phyloP scores from a whole-genome alignment of 2,113 vertebrate species.

The Python bivittatus region DNA sequence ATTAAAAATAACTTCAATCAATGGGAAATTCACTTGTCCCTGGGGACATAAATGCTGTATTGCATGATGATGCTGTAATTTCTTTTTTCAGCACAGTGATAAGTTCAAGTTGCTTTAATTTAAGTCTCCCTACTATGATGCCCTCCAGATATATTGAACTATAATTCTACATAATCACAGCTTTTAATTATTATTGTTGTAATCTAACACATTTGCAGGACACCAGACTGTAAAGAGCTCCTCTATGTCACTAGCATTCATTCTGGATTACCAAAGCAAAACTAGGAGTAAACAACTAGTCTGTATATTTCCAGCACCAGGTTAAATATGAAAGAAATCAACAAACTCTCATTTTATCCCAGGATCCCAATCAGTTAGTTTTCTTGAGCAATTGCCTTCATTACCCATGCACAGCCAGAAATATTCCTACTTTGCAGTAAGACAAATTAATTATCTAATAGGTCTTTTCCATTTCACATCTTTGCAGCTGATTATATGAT shows the following conservation, averaged over 20 bases:
- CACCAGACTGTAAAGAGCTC: background rate
- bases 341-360: conserved; percentile 5
- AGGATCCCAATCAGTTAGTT: conserved; percentile 15
- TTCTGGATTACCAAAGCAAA: conserved; percentile 21
- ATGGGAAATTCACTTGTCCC: conserved; percentile 82
- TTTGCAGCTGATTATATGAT: conserved; percentile 47
- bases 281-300: conserved; percentile 10
- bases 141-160: background rate
- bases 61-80: conserved; percentile 54
- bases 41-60: conserved; percentile 35
- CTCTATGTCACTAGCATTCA: conserved; percentile 26
- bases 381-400: conserved; percentile 2
- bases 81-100: conserved; percentile 55
- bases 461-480: conserved; percentile 50
- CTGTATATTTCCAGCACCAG: conserved; percentile 30
- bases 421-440: conserved; percentile 41
- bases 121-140: background rate
- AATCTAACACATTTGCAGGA: background rate
- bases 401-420: conserved; percentile 13
- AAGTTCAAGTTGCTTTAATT: conserved; percentile 50
- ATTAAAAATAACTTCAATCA: conserved; percentile 81
- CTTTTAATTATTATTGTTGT: background rate
- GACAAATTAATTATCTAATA: conserved; percentile 41
- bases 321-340: background rate
- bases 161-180: background rate